Conservation (phyloP, 2,888 invertebrate species). For the Acleris cristana region DNA sequence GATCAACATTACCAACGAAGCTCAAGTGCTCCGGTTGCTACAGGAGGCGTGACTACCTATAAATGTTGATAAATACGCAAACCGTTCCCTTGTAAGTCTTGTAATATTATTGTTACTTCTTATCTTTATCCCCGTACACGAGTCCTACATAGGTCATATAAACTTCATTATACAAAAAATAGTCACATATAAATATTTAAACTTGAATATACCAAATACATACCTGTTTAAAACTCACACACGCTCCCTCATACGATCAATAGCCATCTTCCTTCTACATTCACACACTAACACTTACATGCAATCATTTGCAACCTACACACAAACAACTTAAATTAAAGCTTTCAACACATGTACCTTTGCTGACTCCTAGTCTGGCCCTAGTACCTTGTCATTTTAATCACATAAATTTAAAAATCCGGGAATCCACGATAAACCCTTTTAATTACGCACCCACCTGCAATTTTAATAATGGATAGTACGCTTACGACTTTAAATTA, state of each 20-base stretch:
- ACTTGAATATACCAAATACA: no score
- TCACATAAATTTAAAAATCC: not conserved
- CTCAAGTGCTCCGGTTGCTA: conserved; percentile 14
- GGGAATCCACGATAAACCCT: not conserved
- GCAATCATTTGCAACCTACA: no score
- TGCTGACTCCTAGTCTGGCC: no score
- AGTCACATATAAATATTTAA: no score
- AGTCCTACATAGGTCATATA: no score
- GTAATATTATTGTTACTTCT: not conserved
- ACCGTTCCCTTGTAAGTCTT: not conserved
- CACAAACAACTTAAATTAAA: no score
- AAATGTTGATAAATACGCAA: not conserved
- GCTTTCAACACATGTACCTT: no score
- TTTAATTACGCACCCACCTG: not conserved
- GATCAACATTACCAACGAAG: conserved; percentile 19
- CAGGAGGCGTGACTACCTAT: conserved; percentile 17
- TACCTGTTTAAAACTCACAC: no score
- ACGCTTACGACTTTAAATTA: conserved; percentile 5
- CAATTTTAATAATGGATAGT: conserved; percentile 11
- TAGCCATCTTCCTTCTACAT: no score
- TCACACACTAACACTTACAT: no score
- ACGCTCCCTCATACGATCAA: no score
- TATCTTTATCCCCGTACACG: not conserved
- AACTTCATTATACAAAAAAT: no score
- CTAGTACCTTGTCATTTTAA: not conserved